Conservation (phyloP, 2,113 vertebrate species). For the Nothobranchius furzeri region DNA sequence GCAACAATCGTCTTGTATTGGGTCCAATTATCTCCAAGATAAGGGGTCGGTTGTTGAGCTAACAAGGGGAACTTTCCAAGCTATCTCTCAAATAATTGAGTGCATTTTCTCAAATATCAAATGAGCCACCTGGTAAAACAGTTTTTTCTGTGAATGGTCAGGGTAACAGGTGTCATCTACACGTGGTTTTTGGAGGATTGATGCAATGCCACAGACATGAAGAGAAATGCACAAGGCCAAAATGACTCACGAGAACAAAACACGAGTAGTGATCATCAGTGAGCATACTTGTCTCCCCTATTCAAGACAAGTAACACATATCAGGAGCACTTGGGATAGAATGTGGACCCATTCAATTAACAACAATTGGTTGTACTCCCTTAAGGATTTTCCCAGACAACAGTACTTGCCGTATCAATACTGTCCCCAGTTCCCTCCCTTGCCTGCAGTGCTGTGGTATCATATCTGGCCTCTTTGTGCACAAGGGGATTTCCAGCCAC, state of each 20-base stretch:
- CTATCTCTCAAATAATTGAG: slow-evolving; percentile 15
- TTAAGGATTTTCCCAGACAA: slow-evolving; percentile 79
- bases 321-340: slow-evolving; percentile 57
- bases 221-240: slow-evolving; percentile 31
- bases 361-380: slow-evolving; percentile 76
- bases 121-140: slow-evolving; percentile 22
- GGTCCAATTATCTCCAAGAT: no score
- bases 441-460: slow-evolving; percentile 80
- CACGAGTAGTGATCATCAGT: slow-evolving; percentile 40
- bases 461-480: slow-evolving; percentile 82
- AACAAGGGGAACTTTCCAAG: slow-evolving; percentile 25
- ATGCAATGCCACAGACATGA: slow-evolving; percentile 11
- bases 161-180: slow-evolving; percentile 2
- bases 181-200: slow-evolving; percentile 23
- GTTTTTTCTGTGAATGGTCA: slow-evolving; percentile 17
- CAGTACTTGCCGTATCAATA: slow-evolving; percentile 75
- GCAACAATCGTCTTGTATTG: no score
- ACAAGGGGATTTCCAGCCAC: slow-evolving; percentile 78
- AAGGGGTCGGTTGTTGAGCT: not conserved
- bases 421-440: slow-evolving; percentile 75
- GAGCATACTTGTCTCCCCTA: slow-evolving; percentile 53
- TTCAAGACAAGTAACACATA: slow-evolving; percentile 70
- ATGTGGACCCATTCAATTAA: slow-evolving; percentile 68
- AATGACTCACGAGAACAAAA: slow-evolving; percentile 47
- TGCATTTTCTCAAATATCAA: slow-evolving; percentile 10